Base-by-base conservation (phyloP, 2,888 invertebrate genomes). In the Acleris sparsana region DNA sequence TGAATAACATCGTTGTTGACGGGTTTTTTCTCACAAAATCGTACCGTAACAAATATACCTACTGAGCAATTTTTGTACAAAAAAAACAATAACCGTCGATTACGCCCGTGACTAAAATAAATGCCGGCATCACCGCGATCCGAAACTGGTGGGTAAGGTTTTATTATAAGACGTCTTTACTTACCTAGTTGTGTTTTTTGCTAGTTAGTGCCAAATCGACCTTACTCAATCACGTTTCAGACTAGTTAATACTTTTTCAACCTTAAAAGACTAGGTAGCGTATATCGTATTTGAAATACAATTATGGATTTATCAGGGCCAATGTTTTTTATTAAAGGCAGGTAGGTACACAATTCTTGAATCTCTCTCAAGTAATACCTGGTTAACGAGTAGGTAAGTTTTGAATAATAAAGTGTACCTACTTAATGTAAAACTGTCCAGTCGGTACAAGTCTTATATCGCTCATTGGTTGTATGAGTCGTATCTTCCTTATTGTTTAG, bases 111-210 rank as follows among this genome's bases (percentile, higher is more conserved):
- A 71, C 72, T 74, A 76, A 76, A 75, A 73, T 78, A 77, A 73
- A 75, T 75, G 73, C 60, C 62, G 63, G 71, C 60, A 69, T 75
- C 73, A 77, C 75, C 72, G 73, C 73, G 72, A 71, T 74, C 76
- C 75, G 74, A 75, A 79, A 84, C 82, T 84, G 82, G 78, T 77
- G 75, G 77, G 75, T 77, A 82, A 83, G 13, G 33, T 33, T 33
- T 33, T 3, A 39, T 33, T 33, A 9, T 3, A 39, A 13, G 13
- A 39, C 39, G 39, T 39, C 11, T 13, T 13, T 39, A 39, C 11
- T 33, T 0, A 0, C 3, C 1, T 33, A 33, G 33, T 33, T 25
- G 7, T 33, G 33, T 60, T 55, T 64, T 65, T 55, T 68, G 62
- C 60, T 63, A 67, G 60, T 67, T 65, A 64, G 59, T 53, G 48